These are phyloP conservation scores for Mystacides longicornis DNA, from an alignment of 2,888 invertebrate genomes.

Conservation along the genomic window DNA sequence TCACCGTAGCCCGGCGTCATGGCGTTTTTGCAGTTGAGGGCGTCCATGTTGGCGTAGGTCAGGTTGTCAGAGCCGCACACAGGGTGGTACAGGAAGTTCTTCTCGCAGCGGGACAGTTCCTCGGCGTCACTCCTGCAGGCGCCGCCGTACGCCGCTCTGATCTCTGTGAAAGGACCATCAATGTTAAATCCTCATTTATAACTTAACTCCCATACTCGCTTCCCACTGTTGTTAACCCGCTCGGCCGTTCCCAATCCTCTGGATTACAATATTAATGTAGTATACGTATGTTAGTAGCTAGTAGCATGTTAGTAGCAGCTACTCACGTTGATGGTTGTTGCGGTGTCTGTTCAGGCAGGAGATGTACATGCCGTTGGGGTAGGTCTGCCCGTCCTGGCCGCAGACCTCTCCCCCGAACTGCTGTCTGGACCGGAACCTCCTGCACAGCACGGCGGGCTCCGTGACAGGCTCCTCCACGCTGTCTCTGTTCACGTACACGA, in stretches of 20 bases:
- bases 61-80: slow-evolving; percentile 29
- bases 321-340: slow-evolving; percentile 10
- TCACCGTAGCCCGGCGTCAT: slow-evolving; percentile 22
- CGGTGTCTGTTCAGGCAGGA: slow-evolving; percentile 24
- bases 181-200: no score
- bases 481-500: slow-evolving; percentile 13
- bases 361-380: slow-evolving; percentile 25
- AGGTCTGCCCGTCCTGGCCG: slow-evolving; percentile 26
- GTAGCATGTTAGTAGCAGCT: no score
- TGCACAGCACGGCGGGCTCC: slow-evolving; percentile 9
- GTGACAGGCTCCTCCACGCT: background rate
- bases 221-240: no score
- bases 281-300: no score
- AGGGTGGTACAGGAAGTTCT: slow-evolving; percentile 27
- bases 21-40: slow-evolving; percentile 27
- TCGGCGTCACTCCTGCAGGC: slow-evolving; percentile 18
- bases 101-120: slow-evolving; percentile 21
- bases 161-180: no score
- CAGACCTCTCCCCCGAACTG: slow-evolving; percentile 26
- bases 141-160: slow-evolving; percentile 17
- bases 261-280: no score
- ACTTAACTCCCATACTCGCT: no score
- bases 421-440: slow-evolving; percentile 7
- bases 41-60: slow-evolving; percentile 29
- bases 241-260: no score